phyloP scores from a whole-genome alignment of 1,140 invertebrate species.

The Heliconius himera region DNA sequence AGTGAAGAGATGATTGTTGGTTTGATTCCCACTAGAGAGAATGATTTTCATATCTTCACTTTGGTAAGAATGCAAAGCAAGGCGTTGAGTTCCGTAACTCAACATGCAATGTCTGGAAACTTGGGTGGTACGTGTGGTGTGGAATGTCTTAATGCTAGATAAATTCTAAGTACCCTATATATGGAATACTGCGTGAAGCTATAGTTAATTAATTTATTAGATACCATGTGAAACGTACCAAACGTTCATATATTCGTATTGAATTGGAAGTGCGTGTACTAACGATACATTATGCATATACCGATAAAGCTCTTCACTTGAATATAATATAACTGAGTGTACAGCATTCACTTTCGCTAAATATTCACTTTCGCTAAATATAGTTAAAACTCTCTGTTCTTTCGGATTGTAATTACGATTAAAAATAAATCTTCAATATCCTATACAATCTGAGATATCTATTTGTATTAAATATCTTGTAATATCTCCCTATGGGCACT shows the following conservation, averaged over 20 bases:
- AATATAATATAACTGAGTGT: not conserved
- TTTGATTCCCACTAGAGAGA: no score
- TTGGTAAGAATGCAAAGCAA: no score
- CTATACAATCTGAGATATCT: no score
- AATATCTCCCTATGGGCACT: no score
- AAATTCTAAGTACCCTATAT: no score
- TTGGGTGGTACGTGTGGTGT: not conserved
- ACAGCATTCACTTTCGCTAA: not conserved
- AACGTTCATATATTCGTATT: not conserved
- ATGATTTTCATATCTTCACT: no score
- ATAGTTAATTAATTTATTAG: not conserved
- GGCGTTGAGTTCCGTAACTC: not conserved
- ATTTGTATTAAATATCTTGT: no score
- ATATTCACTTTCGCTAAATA: not conserved
- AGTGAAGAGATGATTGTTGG: no score
- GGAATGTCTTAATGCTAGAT: not conserved
- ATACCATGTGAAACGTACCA: not conserved
- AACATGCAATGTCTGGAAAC: not conserved
- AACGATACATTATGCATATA: not conserved
- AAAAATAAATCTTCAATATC: no score
- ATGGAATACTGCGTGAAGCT: not conserved
- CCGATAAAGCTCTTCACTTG: not conserved
- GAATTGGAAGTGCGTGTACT: not conserved
- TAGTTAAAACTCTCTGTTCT: not conserved
- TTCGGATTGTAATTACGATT: no score